Conservation (phyloP, 2,797 vertebrate genomes). For the Protonibea diacanthus region DNA sequence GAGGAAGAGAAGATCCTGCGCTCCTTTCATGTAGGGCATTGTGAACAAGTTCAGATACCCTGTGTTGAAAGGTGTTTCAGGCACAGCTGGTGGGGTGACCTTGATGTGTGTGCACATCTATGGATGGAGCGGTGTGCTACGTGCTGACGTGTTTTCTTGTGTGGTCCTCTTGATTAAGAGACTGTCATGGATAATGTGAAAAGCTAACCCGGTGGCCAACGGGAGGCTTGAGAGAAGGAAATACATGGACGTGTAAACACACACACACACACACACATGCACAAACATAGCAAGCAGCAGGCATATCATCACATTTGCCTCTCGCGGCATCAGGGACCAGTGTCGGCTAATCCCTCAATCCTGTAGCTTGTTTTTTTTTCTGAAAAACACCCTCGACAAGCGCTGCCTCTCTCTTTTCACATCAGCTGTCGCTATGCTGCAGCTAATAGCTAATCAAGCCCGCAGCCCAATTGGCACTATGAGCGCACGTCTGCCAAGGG, state of each 20-base stretch:
- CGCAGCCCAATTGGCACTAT: constrained; percentile 75
- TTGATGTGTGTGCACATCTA: constrained; percentile 59
- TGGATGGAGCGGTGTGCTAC: constrained; percentile 29
- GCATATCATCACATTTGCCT: constrained; percentile 62
- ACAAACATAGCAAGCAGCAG: constrained; percentile 38
- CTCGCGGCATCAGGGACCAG: constrained; percentile 57
- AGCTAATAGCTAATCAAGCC: constrained; percentile 84
- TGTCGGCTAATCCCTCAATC: constrained; percentile 74
- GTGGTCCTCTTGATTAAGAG: constrained; percentile 63
- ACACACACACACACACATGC: constrained; percentile 19
- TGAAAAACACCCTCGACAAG: constrained; percentile 62
- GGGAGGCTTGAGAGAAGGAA: constrained; percentile 39
- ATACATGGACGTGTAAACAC: constrained; percentile 21
- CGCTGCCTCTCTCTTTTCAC: constrained; percentile 57
- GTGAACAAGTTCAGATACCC: constrained; percentile 68
- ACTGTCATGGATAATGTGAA: constrained; percentile 72
- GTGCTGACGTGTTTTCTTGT: constrained; percentile 60
- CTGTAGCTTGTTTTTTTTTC: constrained; percentile 45
- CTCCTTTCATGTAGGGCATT: constrained; percentile 71
- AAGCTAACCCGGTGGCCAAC: constrained; percentile 43
- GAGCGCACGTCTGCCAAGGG: constrained; percentile 71
- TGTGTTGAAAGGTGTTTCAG: constrained; percentile 68
- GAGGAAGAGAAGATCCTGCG: constrained; percentile 47
- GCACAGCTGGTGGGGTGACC: constrained; percentile 79
- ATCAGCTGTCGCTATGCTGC: constrained; percentile 79